Base-by-base conservation (phyloP, 2,113 vertebrate species). In the Xiphophorus hellerii region DNA sequence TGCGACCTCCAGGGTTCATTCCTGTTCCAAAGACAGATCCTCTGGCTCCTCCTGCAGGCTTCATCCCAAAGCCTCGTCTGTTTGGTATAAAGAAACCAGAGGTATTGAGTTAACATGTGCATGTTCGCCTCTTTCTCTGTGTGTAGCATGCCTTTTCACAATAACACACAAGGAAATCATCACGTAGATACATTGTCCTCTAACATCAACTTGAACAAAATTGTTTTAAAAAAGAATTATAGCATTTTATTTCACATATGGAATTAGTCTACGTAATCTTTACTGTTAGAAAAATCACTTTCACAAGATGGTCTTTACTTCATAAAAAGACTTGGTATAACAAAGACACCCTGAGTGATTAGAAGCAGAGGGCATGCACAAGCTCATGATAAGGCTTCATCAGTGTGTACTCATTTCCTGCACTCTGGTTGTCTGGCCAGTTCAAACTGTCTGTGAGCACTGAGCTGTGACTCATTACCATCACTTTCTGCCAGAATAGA, bases 1-100 rank as follows among this genome's bases (percentile, higher is more conserved):
- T 84, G 27, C 87, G 87, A 29, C 92, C 90, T 54, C 69, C 90
- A 11, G 93, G 94, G 68, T 95, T 94, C 60, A 85, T 95, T 69
- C 93, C 93, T 6, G 73, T 86, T n/a, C 62, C 81, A 64, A 94
- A 92, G 60, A 61, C 78, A 1, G 89, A 94, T 80, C 88, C 91
- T 8, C 25, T 71, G 69, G 69, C 69, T 20, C 70, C 92, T 25
- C 94, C 94, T 74, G 75, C 91, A 66, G 94, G 93, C 3, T 95
- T 94, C 67, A 91, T 94, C 73, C 93, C 94, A 58, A 91, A 84
- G 51, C 80, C 89, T 28, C 86, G 87, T 13, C 3, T 51, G 12
- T 1, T 84, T 8, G 65, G 63, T 25, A 78, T 91, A 0, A 92
- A 88, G 80, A 94, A 90, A 84, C 58, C 84, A 1, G 93, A 94